phyloP scores from a whole-genome alignment of 2,797 vertebrate species.

The Girardinus metallicus region DNA sequence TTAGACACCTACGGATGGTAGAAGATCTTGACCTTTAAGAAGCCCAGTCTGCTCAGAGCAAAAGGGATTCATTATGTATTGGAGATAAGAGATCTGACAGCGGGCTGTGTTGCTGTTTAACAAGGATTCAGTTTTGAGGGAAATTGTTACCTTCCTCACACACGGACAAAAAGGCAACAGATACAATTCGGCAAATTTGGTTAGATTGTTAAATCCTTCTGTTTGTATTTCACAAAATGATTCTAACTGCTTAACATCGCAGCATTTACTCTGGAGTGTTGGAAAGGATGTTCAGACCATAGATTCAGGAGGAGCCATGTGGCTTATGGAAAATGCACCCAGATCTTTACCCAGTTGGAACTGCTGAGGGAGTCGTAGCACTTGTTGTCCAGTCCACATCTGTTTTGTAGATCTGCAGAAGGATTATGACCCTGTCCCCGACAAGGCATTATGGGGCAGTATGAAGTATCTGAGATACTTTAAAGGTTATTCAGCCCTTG shows the following conservation, averaged over 20 bases:
- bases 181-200: neutral
- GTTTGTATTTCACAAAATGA: neutral
- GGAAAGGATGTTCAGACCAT: neutral
- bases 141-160: neutral
- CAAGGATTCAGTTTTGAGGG: neutral
- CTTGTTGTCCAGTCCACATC: neutral
- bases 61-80: conserved; percentile 14
- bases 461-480: neutral
- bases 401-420: neutral
- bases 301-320: neutral
- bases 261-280: neutral
- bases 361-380: too few species aligned
- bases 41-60: conserved; percentile 14
- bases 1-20: conserved; percentile 30
- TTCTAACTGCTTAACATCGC: neutral
- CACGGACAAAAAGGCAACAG: neutral
- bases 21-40: conserved; percentile 42
- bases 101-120: neutral
- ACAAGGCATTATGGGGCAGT: neutral
- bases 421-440: neutral
- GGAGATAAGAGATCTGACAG: conserved; percentile 1
- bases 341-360: neutral
- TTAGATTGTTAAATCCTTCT: neutral
- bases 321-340: neutral
- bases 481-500: neutral